These are phyloP conservation scores for Cyphomyrus plagiostoma DNA, from an alignment of 2,113 vertebrate genomes.

Conservation along the genomic window DNA sequence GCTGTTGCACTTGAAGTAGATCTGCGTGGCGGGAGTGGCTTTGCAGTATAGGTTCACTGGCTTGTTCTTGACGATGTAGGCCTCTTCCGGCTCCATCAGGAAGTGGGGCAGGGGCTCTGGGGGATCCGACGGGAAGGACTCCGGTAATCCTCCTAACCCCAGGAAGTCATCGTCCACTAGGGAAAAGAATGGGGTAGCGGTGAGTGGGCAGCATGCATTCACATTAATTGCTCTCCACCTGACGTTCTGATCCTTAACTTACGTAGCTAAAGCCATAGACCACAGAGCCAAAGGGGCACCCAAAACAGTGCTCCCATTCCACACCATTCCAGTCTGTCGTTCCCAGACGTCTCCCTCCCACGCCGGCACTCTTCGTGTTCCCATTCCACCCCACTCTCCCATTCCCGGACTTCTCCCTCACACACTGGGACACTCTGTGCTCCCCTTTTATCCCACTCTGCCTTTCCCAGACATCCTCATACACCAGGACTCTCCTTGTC, in stretches of 20 bases:
- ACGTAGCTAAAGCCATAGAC: not conserved
- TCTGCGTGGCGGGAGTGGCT: conserved; percentile 90
- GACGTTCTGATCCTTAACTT: not conserved
- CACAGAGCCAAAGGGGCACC: not conserved
- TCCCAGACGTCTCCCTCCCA: not conserved
- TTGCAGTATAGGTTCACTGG: conserved; percentile 90
- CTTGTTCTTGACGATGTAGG: conserved; percentile 93
- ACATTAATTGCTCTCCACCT: not conserved
- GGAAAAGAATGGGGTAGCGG: conserved; percentile 32
- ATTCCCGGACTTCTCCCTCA: not conserved
- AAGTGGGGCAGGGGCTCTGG: conserved; percentile 92
- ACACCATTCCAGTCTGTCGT: not conserved
- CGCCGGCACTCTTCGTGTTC: not conserved
- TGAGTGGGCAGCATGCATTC: not conserved
- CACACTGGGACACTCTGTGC: no score
- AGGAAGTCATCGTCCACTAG: conserved; percentile 82
- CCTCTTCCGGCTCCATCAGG: conserved; percentile 87
- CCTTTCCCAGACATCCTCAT: not conserved
- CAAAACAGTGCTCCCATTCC: not conserved
- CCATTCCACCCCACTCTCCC: no score
- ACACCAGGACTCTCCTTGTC: not conserved
- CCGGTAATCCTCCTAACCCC: conserved; percentile 88
- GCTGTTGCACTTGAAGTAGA: conserved; percentile 97
- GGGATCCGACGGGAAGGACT: conserved; percentile 91
- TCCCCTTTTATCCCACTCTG: no score